These are phyloP conservation scores for Cetonia aurata DNA, from an alignment of 2,888 invertebrate genomes.

Conservation along the genomic window DNA sequence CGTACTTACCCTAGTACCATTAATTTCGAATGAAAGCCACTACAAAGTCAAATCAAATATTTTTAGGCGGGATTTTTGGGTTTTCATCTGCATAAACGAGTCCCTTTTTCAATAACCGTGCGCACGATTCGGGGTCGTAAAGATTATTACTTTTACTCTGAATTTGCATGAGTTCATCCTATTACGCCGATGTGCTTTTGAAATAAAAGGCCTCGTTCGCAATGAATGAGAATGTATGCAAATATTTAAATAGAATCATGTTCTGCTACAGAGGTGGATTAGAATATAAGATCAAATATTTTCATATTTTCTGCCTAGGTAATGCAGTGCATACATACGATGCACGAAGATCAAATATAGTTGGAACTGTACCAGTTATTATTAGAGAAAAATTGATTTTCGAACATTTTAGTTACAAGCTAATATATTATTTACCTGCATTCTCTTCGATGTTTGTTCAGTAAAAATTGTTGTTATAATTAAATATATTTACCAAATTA, in stretches of 20 bases:
- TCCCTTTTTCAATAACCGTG: constrained; percentile 60
- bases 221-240: constrained; percentile 33
- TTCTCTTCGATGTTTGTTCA: not conserved
- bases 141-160: constrained; percentile 60
- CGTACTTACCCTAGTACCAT: constrained; percentile 48
- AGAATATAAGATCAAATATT: constrained; percentile 12
- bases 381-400: too few relatives aligned
- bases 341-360: not conserved
- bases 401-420: not conserved
- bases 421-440: too few relatives aligned
- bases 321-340: too few relatives aligned
- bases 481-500: too few relatives aligned
- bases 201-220: constrained; percentile 25
- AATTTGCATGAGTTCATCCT: constrained; percentile 61
- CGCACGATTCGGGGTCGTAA: constrained; percentile 56
- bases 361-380: too few relatives aligned
- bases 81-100: constrained; percentile 60
- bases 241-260: constrained; percentile 32
- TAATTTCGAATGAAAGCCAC: constrained; percentile 47
- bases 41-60: constrained; percentile 55
- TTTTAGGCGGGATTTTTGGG: constrained; percentile 53
- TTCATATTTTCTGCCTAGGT: not conserved
- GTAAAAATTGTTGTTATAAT: too few relatives aligned
- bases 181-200: constrained; percentile 42
- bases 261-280: constrained; percentile 14